These are phyloP conservation scores for Psophia crepitans DNA, from an alignment of 2,113 vertebrate genomes.

Conservation along the genomic window DNA sequence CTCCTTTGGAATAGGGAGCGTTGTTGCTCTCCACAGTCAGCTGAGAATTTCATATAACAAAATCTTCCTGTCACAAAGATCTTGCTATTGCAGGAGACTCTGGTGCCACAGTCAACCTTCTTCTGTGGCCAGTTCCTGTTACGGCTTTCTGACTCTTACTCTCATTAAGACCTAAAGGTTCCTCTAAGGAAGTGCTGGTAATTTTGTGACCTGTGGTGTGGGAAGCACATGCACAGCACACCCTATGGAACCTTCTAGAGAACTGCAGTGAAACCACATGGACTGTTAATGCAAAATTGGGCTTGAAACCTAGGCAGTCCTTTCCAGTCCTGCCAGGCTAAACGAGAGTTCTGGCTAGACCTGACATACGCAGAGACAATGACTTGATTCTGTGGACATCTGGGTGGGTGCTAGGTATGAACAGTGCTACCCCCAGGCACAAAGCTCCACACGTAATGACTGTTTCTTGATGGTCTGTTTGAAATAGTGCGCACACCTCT, in stretches of 20 bases:
- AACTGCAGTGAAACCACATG: neutral
- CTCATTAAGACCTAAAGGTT: neutral
- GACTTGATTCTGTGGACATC: neutral
- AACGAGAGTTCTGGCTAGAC: neutral
- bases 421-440: neutral
- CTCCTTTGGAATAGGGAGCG: neutral
- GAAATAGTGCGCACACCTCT: neutral
- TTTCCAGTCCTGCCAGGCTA: neutral
- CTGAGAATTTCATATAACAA: neutral
- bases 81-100: neutral
- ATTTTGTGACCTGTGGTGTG: neutral
- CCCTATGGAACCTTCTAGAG: neutral
- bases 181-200: neutral
- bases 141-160: neutral
- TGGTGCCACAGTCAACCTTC: neutral
- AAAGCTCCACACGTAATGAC: neutral
- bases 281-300: neutral
- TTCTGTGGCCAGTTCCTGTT: neutral
- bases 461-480: neutral
- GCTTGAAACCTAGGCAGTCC: neutral
- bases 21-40: neutral
- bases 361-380: neutral
- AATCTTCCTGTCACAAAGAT: neutral
- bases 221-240: neutral
- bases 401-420: neutral